A percentile compares a stretch with the other conserved stretches of the same genome.
Evolutionary conservation across 2,888 invertebrate genomes (phyloP).

Genomic region (Ommatoiulus sabulosus): DNA sequence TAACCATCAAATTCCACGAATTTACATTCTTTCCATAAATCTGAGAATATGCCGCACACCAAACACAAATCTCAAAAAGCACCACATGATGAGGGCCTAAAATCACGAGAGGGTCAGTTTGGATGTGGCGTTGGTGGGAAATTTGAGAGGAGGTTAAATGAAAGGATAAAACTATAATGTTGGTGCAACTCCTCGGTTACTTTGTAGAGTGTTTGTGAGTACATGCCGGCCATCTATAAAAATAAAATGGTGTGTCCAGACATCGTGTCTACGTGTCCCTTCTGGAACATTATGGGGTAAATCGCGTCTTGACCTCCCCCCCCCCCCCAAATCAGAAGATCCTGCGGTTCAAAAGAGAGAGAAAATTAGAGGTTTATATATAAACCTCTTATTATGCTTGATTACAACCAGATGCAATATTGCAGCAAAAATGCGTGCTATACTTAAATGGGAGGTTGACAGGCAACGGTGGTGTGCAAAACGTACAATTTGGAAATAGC

Average conservation of each 20-base stretch:
- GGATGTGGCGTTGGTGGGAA: too few species aligned
- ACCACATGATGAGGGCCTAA: too few species aligned
- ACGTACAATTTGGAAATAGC: conserved; percentile 39
- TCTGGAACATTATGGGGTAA: conserved; percentile 37
- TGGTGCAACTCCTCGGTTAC: background rate
- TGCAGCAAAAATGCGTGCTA: conserved; percentile 47
- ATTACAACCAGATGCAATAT: conserved; percentile 48
- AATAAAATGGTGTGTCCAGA: conserved; percentile 26
- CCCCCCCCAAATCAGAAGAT: conserved; percentile 15
- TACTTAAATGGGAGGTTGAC: conserved; percentile 48
- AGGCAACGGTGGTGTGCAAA: conserved; percentile 44
- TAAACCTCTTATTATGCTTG: conserved; percentile 43
- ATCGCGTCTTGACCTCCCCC: conserved; percentile 44
- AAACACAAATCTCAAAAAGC: too few species aligned
- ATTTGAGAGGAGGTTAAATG: background rate
- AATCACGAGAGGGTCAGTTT: too few species aligned
- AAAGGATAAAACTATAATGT: background rate
- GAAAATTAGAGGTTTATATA: conserved; percentile 48
- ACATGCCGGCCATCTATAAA: background rate
- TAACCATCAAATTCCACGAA: too few species aligned
- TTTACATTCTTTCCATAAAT: too few species aligned
- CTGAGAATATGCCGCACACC: too few species aligned
- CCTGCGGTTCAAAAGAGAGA: conserved; percentile 18
- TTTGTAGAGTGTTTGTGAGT: background rate
- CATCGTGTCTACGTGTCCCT: conserved; percentile 38